Conservation (phyloP, 2,797 vertebrate genomes). For the Avahi laniger region DNA sequence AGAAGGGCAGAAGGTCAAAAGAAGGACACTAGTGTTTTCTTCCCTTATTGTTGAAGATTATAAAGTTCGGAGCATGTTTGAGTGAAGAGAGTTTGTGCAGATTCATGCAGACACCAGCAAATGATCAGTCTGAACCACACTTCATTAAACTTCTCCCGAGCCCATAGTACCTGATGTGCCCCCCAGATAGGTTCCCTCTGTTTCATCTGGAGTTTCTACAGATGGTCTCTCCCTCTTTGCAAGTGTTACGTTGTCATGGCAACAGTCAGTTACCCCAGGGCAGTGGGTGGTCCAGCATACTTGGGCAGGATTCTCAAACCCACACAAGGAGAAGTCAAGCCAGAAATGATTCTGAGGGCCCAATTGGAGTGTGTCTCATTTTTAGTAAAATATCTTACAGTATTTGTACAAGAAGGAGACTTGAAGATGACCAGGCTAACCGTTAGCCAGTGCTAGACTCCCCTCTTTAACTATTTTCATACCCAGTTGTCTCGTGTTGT, state of each 20-base stretch:
- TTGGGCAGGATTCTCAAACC: background rate
- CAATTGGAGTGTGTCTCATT: background rate
- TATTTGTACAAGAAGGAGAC: background rate
- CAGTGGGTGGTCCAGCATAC: background rate
- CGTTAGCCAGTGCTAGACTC: background rate
- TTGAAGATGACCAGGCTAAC: background rate
- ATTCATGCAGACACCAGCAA: background rate
- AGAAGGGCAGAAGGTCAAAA: background rate
- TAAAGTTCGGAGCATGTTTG: background rate
- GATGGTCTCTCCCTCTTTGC: background rate
- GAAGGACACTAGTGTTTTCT: background rate
- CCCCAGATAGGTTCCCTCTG: background rate
- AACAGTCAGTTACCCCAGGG: background rate
- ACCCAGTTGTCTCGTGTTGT: background rate
- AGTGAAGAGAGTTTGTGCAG: background rate
- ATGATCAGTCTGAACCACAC: background rate
- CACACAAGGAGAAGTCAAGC: background rate
- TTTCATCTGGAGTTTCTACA: background rate
- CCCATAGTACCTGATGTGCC: background rate
- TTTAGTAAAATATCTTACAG: background rate
- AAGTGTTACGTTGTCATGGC: background rate
- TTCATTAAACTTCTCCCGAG: background rate
- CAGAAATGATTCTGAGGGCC: background rate
- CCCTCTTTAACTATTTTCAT: background rate
- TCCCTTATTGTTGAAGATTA: background rate